A percentile compares a stretch with the other conserved stretches of the same genome.
Evolutionary conservation across 2,888 invertebrate genomes (phyloP).

Genomic region (Tetranychus piercei): DNA sequence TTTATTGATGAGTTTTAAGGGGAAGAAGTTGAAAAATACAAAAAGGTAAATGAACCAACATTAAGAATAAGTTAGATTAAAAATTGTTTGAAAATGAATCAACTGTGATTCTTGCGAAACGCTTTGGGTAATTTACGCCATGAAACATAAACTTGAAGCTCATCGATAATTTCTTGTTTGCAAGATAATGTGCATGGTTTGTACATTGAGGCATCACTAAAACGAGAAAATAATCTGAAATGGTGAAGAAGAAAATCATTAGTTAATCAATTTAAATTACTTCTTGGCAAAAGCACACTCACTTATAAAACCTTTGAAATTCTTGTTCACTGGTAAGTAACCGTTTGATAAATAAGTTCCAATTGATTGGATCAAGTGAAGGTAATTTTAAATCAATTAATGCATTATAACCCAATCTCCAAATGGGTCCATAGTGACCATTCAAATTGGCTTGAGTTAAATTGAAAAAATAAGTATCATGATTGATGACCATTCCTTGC

Average conservation of each 20-base stretch:
- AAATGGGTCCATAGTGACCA: slow-evolving; percentile 41
- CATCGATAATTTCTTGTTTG: slow-evolving; percentile 10
- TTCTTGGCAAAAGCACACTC: neutral
- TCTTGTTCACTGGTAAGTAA: neutral
- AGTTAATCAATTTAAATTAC: slow-evolving; percentile 1
- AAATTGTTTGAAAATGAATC: neutral
- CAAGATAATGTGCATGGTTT: neutral
- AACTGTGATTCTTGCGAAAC: neutral
- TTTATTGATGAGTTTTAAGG: no score
- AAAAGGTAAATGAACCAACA: neutral
- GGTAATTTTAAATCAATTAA: slow-evolving; percentile 25
- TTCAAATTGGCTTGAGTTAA: slow-evolving; percentile 58
- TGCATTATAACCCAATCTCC: slow-evolving; percentile 53
- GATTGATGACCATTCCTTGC: slow-evolving; percentile 59
- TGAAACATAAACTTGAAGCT: slow-evolving; percentile 9
- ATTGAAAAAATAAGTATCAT: slow-evolving; percentile 90
- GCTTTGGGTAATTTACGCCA: neutral
- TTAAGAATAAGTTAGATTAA: no score
- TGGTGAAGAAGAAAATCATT: neutral
- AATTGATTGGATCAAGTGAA: slow-evolving; percentile 7
- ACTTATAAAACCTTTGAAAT: neutral
- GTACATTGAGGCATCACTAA: slow-evolving; percentile 3
- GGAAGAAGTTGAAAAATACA: neutral
- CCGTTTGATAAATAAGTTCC: neutral
- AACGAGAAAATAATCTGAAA: slow-evolving; percentile 8